Evolutionary conservation across 2,113 vertebrate genomes (phyloP).

Genomic region (Orcinus orca): DNA sequence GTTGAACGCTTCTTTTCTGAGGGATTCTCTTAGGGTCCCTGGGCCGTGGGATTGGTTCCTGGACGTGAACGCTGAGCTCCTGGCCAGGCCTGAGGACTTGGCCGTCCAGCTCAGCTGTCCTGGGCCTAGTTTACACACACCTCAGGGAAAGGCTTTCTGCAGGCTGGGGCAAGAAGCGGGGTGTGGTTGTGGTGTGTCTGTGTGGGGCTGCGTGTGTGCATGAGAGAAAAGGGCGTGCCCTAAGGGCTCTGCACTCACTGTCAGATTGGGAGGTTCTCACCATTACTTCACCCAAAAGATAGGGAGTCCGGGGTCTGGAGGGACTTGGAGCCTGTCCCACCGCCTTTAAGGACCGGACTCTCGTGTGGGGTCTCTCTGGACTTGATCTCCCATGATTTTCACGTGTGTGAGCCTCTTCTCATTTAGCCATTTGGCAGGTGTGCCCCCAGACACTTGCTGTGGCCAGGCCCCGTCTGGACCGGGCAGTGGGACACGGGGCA

Average conservation of each 20-base stretch:
- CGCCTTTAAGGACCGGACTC: neutral
- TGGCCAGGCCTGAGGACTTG: neutral
- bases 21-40: neutral
- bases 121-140: neutral
- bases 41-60: neutral
- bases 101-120: neutral
- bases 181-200: neutral
- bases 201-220: neutral
- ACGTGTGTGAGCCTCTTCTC: neutral
- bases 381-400: neutral
- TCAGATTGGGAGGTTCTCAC: neutral
- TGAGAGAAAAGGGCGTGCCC: neutral
- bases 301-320: neutral
- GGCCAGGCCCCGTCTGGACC: neutral
- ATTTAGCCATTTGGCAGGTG: neutral
- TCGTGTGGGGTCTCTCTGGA: neutral
- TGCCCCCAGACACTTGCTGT: neutral
- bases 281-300: neutral
- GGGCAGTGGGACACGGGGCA: neutral
- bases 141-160: neutral
- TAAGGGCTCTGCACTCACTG: neutral
- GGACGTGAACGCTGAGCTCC: neutral
- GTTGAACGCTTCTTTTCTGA: neutral
- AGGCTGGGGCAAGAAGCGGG: neutral
- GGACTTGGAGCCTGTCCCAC: neutral